Conservation (phyloP, 2,888 invertebrate species). For the Drosophila differens region DNA sequence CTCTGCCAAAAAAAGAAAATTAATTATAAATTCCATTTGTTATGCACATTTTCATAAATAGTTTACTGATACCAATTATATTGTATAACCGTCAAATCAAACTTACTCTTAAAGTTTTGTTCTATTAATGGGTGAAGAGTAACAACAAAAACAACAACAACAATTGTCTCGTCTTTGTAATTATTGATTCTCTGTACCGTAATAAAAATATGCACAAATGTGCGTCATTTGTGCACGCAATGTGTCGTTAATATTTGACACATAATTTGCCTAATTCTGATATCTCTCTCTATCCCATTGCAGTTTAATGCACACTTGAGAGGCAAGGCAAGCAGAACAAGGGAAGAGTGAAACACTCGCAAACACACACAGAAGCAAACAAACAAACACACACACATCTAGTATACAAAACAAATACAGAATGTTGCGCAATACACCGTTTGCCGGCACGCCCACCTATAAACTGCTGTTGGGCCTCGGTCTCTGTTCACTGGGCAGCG, state of each 20-base stretch:
- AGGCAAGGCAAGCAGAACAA: conserved; percentile 2
- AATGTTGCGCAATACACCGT: conserved; percentile 81
- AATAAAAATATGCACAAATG: conserved; percentile 6
- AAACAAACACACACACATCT: conserved; percentile 27
- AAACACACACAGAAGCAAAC: conserved; percentile 8
- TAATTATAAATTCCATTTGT: conserved; percentile 11
- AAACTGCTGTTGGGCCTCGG: conserved; percentile 89
- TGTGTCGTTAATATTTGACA: conserved; percentile 15
- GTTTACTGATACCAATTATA: conserved; percentile 40
- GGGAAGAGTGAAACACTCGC: conserved; percentile 5
- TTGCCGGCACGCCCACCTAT: conserved; percentile 83
- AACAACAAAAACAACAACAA: background rate
- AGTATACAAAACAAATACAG: conserved; percentile 38
- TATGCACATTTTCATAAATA: conserved; percentile 35
- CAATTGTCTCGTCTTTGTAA: conserved; percentile 2
- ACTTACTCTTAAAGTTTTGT: background rate
- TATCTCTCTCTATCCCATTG: conserved; percentile 25
- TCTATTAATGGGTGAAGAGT: background rate
- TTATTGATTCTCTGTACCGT: conserved; percentile 29
- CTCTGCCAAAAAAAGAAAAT: conserved; percentile 32
- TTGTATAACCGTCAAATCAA: conserved; percentile 28
- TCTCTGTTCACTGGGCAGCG: conserved; percentile 89
- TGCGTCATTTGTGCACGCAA: conserved; percentile 17
- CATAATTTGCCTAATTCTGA: conserved; percentile 12
- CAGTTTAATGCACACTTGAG: conserved; percentile 34